Evolutionary conservation across 2,888 invertebrate genomes (phyloP).

Genomic region (Suillia variegata): DNA sequence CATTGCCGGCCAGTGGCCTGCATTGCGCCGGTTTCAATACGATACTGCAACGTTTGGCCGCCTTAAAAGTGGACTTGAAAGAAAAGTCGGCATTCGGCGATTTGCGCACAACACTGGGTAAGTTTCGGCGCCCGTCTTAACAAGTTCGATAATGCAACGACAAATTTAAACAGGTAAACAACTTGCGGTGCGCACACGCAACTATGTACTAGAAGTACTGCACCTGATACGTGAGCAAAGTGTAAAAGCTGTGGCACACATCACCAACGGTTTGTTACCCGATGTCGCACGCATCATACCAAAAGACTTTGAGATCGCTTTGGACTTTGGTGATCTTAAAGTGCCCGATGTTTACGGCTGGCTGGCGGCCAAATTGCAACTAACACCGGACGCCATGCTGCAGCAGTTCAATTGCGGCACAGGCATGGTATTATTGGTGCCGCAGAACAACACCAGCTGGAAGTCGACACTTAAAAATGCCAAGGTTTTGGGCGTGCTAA

Average conservation of each 20-base stretch:
- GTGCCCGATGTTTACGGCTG: conserved; percentile 86
- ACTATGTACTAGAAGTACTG: conserved; percentile 81
- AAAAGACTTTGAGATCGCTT: conserved; percentile 66
- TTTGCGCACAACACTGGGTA: conserved; percentile 67
- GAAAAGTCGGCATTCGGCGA: conserved; percentile 67
- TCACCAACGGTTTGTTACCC: conserved; percentile 89
- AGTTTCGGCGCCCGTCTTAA: conserved; percentile 27
- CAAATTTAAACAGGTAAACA: conserved; percentile 70
- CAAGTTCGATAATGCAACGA: background rate
- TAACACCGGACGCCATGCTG: conserved; percentile 80
- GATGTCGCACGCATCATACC: conserved; percentile 88
- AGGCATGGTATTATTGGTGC: conserved; percentile 82
- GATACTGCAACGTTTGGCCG: conserved; percentile 78
- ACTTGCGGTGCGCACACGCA: conserved; percentile 82
- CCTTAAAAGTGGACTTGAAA: conserved; percentile 68
- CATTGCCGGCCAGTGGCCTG: conserved; percentile 85
- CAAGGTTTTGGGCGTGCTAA: conserved; percentile 63
- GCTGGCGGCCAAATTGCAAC: conserved; percentile 77
- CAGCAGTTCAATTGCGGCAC: conserved; percentile 95
- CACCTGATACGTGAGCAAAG: conserved; percentile 70
- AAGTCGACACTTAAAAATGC: conserved; percentile 60
- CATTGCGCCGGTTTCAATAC: conserved; percentile 96
- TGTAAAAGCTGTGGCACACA: conserved; percentile 89
- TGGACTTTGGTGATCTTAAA: conserved; percentile 75
- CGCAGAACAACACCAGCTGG: conserved; percentile 63